Conservation (phyloP, 2,113 vertebrate genomes). For the Oreochromis spilurus region DNA sequence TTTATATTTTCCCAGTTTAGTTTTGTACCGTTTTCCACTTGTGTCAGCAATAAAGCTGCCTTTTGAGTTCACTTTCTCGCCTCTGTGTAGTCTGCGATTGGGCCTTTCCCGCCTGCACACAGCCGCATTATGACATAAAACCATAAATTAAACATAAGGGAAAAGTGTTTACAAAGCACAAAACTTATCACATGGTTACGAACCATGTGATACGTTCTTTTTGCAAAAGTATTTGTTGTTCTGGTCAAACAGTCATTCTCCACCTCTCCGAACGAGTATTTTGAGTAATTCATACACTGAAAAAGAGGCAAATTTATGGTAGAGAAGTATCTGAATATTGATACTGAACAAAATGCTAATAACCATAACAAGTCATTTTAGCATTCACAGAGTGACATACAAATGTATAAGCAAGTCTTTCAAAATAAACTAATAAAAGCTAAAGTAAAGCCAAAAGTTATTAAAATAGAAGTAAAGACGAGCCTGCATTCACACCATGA, state of each 20-base stretch:
- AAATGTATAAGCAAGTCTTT: background rate
- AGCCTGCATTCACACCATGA: too few relatives aligned
- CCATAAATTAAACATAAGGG: background rate
- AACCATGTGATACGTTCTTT: background rate
- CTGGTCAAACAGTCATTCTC: background rate
- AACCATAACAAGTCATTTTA: background rate
- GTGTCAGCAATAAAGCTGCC: background rate
- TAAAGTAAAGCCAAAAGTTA: background rate
- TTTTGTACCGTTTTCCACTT: background rate
- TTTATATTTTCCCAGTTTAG: background rate
- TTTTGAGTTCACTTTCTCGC: background rate
- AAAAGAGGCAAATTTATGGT: background rate
- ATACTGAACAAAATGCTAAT: background rate
- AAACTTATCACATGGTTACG: background rate
- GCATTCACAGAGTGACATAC: background rate
- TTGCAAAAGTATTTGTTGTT: background rate
- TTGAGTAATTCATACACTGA: background rate
- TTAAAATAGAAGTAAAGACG: background rate
- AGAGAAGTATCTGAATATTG: background rate
- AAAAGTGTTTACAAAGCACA: background rate
- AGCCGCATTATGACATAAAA: background rate
- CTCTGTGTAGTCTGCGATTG: background rate
- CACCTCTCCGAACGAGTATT: background rate
- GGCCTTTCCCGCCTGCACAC: background rate
- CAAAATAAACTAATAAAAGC: background rate